Base-by-base conservation (phyloP, 2,888 invertebrate species). In the Oscheius onirici region DNA sequence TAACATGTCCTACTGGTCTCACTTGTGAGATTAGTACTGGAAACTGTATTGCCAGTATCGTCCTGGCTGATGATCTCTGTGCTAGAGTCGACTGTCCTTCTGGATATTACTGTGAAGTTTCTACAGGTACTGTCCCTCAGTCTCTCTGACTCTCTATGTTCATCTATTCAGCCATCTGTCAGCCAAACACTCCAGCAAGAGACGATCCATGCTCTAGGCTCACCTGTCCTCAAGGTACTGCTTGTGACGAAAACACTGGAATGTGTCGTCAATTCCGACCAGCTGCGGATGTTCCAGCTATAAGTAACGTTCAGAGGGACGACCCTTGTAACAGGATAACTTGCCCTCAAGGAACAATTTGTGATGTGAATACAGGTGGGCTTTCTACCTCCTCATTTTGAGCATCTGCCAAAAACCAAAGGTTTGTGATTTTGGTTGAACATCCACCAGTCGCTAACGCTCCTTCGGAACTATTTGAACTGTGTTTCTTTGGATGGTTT, bases 251-350 rank as follows among this genome's bases (percentile, higher is more conserved):
- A n/a, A 68, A 68, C 41, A 54, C 66, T 15, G 65, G 65, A 44
- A 57, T 57, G 49, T 68, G 68, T 34, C 57, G 58, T n/a, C 68
- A 68, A 43, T 68, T 68, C 34, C 57, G 68, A 24, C 68, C 68
- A 17, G 22, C 52, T 15, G 43, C 66, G 26, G 66, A 66, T 24
- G n/a, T 40, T 34, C 46, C 34, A 1, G 63, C 63, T 5, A 26
- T 49, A 3, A 13, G 46, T 5, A 13, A 11, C 3, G 34, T 34
- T 6, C 34, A 34, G 15, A 26, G n/a, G 13, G 34, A 34, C 55
- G 55, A 55, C 26, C 26, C 15, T 15, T 55, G 55, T 11, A 24
- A 20, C 15, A 55, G 34, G n/a, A 26, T 55, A 1, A 22, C 28
- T 13, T 55, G 55, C 26, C 55, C 55, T 3, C 28, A 20, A 11